These are phyloP conservation scores for Stenchaetothrips biformis DNA, from an alignment of 2,888 invertebrate genomes.

Conservation along the genomic window DNA sequence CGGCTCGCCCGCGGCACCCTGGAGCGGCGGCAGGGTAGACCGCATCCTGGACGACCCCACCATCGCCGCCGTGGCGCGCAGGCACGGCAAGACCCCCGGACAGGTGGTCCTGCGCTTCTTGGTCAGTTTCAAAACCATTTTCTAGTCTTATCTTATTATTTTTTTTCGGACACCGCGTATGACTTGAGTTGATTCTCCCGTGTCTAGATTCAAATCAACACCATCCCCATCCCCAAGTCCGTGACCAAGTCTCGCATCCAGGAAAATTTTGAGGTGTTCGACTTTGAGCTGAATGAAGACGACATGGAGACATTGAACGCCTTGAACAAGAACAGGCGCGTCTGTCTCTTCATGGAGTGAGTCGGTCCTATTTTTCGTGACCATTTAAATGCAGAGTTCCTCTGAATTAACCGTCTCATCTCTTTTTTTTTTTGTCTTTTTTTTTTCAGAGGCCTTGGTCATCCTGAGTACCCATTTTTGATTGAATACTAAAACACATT, in stretches of 20 bases:
- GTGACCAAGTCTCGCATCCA: constrained; percentile 65
- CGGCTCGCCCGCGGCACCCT: constrained; percentile 81
- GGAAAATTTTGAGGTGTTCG: constrained; percentile 67
- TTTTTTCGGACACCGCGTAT: no score
- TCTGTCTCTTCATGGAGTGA: neutral
- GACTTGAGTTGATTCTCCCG: no score
- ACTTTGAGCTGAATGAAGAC: constrained; percentile 64
- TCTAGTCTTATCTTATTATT: neutral
- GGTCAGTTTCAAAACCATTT: constrained; percentile 41
- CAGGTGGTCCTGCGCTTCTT: constrained; percentile 66
- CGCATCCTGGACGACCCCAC: constrained; percentile 68
- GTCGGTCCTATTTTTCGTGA: neutral
- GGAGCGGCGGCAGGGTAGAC: constrained; percentile 68
- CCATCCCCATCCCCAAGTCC: constrained; percentile 77
- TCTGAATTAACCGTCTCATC: neutral
- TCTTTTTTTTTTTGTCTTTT: no score
- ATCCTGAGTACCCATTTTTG: neutral
- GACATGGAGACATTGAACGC: constrained; percentile 62
- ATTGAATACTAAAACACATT: neutral
- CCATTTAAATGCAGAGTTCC: neutral
- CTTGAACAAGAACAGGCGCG: constrained; percentile 45
- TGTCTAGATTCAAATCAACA: constrained; percentile 59
- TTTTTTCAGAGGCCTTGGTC: neutral
- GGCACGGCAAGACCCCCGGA: constrained; percentile 62
- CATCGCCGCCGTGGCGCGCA: constrained; percentile 56